Base-by-base conservation (phyloP, 2,113 vertebrate genomes). In the Odontophorus gujanensis region DNA sequence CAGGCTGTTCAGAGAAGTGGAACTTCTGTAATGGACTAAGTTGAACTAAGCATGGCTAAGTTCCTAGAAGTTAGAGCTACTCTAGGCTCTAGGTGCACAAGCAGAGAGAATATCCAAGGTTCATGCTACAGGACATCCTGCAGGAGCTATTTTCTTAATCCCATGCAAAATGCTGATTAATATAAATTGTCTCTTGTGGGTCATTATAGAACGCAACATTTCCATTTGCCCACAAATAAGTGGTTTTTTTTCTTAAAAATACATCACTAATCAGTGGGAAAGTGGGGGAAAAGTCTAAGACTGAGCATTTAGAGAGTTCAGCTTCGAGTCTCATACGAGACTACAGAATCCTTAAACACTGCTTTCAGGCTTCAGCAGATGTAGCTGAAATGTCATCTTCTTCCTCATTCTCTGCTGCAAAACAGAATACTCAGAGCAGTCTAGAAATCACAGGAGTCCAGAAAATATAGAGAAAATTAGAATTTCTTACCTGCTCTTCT, bases 401-500 rank as follows among this genome's bases (percentile, higher is more conserved):
- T 14, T 42, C 53, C 53, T 87, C 28, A 24, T 11, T 40, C 67
- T 47, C 53, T 62, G 11, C n/a, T 32, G 25, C 67, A 67, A 32
- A 69, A 42, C 12, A 25, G 20, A 13, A 22, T 45, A 38, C 61
- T 25, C 62, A 65, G 2, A n/a, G 83, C 22, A 53, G 42, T 22
- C 59, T 18, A 9, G 66, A 69, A 63, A 91, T 3, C 30, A 14
- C 3, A 12, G 0, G 1, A 76, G 11, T 12, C 15, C 42, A 5
- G n/a, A 47, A 79, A 76, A 62, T 6, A 34, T 0, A 79, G 47
- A 75, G 19, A 26, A 5, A 43, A 59, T 53, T 2, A 28, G 73
- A 79, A 40, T 26, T 4, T 75, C 96, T 96, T 61, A 97, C 97
- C 96, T 63, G 43, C 51, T 57, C 92, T 90, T 13, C 95, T 87